Evolutionary conservation across 92 coral and sea anemone genomes (phyloP).

Genomic region (Zoanthus solanderi): DNA sequence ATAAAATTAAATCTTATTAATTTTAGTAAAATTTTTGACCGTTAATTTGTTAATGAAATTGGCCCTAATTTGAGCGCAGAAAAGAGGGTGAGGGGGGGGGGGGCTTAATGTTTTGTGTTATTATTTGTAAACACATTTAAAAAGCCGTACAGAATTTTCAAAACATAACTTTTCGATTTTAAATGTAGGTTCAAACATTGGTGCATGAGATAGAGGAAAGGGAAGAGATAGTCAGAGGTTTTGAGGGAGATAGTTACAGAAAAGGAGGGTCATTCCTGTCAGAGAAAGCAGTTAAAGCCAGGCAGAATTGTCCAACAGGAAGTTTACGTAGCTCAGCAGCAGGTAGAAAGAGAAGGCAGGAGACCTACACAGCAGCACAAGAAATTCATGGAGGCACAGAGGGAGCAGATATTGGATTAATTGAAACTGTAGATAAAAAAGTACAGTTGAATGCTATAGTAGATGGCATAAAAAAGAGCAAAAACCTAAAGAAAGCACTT

Average conservation of each 20-base stretch:
- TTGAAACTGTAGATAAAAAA: conserved; percentile 28
- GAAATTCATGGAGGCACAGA: conserved; percentile 41
- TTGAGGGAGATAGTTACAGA: background rate
- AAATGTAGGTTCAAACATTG: background rate
- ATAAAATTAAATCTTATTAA: no score
- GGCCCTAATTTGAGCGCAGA: background rate
- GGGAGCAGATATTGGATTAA: conserved; percentile 40
- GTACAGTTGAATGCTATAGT: background rate
- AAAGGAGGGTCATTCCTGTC: background rate
- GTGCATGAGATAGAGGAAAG: background rate
- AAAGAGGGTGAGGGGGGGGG: conserved; percentile 1
- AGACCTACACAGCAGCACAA: conserved; percentile 42
- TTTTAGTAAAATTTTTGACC: background rate
- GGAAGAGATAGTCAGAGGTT: background rate
- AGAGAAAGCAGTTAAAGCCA: conserved; percentile 1
- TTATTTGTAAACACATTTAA: background rate
- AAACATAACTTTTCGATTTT: conserved; percentile 1
- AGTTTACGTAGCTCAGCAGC: background rate
- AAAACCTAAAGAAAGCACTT: conserved; percentile 26
- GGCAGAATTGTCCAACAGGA: background rate
- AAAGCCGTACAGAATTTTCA: background rate
- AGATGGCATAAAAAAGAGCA: conserved; percentile 21
- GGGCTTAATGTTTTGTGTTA: background rate
- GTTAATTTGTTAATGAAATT: no score
- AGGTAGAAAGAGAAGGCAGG: conserved; percentile 28